phyloP scores from a whole-genome alignment of 2,888 invertebrate genomes.

The Molanna angustata region DNA sequence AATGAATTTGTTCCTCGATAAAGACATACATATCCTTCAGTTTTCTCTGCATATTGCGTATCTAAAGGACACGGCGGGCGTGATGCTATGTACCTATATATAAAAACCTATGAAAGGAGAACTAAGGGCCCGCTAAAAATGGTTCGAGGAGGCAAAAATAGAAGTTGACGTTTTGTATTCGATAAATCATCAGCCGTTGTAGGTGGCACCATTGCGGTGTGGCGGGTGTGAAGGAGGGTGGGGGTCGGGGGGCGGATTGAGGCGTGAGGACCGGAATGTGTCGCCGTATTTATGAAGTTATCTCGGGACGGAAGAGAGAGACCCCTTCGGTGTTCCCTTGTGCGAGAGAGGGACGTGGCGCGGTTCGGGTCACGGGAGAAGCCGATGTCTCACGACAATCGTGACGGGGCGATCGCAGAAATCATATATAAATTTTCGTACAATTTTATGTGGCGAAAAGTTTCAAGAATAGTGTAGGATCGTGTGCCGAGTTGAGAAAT shows the following conservation, averaged over 20 bases:
- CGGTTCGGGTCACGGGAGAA: slow-evolving; percentile 22
- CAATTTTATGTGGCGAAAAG: no score
- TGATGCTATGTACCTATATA: no score
- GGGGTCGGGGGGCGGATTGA: slow-evolving; percentile 13
- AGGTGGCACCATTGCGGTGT: slow-evolving; percentile 21
- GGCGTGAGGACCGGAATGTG: slow-evolving; percentile 28
- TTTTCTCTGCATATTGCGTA: no score
- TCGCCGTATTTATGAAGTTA: slow-evolving; percentile 32
- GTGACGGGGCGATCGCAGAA: slow-evolving; percentile 25
- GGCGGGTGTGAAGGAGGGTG: slow-evolving; percentile 17
- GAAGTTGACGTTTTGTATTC: slow-evolving; percentile 48
- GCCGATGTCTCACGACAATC: slow-evolving; percentile 32
- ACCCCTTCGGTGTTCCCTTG: slow-evolving; percentile 1
- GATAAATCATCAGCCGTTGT: slow-evolving; percentile 46
- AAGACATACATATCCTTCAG: no score
- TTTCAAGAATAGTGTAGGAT: no score
- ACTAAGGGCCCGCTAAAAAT: no score
- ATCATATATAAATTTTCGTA: slow-evolving; percentile 7
- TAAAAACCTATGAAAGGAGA: no score
- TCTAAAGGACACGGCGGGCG: no score
- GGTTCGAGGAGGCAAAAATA: slow-evolving; percentile 43
- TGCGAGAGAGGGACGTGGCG: slow-evolving; percentile 11
- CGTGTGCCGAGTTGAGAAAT: slow-evolving; percentile 12
- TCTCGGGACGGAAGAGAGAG: slow-evolving; percentile 18
- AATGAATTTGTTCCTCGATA: no score